These are phyloP conservation scores for Marmota flaviventris DNA, from an alignment of 2,113 vertebrate genomes.

Conservation along the genomic window DNA sequence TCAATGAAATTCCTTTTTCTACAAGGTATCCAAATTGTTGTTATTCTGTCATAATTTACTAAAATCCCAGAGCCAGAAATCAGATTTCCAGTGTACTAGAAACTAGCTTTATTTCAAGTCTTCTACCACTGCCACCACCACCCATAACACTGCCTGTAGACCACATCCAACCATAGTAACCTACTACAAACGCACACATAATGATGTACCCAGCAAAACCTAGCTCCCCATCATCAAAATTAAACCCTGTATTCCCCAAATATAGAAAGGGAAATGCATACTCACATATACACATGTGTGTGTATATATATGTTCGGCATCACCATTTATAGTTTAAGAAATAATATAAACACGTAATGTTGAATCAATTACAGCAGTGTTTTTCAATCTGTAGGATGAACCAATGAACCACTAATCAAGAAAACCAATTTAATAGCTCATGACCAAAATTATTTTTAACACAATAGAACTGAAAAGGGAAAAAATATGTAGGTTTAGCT, in stretches of 20 bases:
- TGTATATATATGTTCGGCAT: not conserved
- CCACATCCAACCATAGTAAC: not conserved
- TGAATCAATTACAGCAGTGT: not conserved
- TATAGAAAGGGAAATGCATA: not conserved
- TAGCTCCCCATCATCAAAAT: not conserved
- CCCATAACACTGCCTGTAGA: not conserved
- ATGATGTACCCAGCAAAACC: not conserved
- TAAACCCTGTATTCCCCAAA: not conserved
- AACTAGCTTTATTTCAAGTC: slow-evolving; percentile 3
- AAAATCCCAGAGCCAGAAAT: slow-evolving; percentile 12
- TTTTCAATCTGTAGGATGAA: slow-evolving; percentile 7
- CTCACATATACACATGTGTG: no score
- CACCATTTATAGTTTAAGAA: not conserved
- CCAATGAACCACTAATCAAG: not conserved
- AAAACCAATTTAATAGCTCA: not conserved
- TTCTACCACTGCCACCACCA: not conserved
- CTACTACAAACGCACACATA: not conserved
- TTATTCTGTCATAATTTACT: not conserved
- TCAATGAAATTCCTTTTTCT: slow-evolving; percentile 16
- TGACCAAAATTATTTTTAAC: slow-evolving; percentile 23
- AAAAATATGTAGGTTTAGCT: not conserved
- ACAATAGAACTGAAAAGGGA: slow-evolving; percentile 23
- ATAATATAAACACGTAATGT: not conserved
- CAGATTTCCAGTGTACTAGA: not conserved
- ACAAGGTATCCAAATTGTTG: not conserved